Evolutionary conservation across 2,888 invertebrate genomes (phyloP).

Genomic region (Oxycera nigricornis): DNA sequence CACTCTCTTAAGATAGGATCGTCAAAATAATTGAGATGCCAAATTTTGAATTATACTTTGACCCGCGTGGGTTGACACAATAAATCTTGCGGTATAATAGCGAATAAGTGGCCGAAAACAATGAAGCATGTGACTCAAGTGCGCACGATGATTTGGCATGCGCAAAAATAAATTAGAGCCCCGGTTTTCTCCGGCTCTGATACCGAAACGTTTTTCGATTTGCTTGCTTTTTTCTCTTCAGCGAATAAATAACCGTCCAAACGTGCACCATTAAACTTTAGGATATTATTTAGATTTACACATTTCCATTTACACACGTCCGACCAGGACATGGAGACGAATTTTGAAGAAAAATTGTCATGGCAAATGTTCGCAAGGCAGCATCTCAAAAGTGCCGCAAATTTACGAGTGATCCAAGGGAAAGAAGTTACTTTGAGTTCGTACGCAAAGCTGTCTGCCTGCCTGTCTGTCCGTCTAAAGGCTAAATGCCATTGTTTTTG

Average conservation of each 20-base stretch:
- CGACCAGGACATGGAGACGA: neutral
- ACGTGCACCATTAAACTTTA: constrained; percentile 29
- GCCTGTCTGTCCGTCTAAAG: constrained; percentile 40
- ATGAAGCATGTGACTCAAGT: constrained; percentile 5
- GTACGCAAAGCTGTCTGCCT: constrained; percentile 33
- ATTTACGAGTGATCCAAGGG: constrained; percentile 50
- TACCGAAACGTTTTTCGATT: neutral
- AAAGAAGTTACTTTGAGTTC: constrained; percentile 23
- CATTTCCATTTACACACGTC: neutral
- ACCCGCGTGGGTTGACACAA: constrained; percentile 32
- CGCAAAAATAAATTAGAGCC: constrained; percentile 26
- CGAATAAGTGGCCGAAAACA: neutral
- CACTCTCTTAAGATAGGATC: no score
- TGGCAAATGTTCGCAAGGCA: constrained; percentile 45
- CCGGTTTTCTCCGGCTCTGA: constrained; percentile 17
- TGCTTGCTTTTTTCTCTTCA: neutral
- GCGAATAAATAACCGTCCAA: constrained; percentile 5
- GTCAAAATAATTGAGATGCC: constrained; percentile 36
- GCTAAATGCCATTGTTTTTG: neutral
- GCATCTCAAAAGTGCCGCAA: constrained; percentile 51
- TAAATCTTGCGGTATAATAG: constrained; percentile 24
- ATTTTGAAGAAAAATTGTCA: constrained; percentile 32
- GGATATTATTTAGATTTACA: neutral
- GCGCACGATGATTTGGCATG: constrained; percentile 7
- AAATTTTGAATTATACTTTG: constrained; percentile 30